Evolutionary conservation across 2,797 vertebrate species (phyloP).

Genomic region (Rhinatrema bivittatum): DNA sequence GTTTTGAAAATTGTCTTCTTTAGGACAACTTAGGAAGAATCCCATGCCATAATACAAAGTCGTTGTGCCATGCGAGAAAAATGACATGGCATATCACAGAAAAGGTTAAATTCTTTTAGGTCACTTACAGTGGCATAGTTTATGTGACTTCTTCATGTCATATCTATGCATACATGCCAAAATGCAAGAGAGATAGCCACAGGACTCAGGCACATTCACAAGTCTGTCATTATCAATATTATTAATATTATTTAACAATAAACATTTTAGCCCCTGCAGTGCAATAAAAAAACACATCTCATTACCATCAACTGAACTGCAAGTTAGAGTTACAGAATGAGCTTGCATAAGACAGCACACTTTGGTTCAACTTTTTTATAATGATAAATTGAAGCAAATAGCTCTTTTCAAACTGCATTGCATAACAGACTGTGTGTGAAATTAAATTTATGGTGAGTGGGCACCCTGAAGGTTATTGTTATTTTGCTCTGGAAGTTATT

Average conservation of each 20-base stretch:
- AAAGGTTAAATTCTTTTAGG: not conserved
- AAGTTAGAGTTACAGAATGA: constrained; percentile 6
- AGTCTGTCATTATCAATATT: fast-evolving
- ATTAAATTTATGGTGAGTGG: constrained; percentile 51
- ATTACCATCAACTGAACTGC: not conserved
- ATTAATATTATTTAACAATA: too few relatives aligned
- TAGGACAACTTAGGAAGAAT: too few relatives aligned
- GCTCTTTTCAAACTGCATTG: constrained; percentile 52
- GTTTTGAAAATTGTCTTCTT: too few relatives aligned
- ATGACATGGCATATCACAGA: not conserved
- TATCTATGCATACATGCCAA: not conserved
- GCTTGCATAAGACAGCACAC: constrained; percentile 9
- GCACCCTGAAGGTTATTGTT: constrained; percentile 39
- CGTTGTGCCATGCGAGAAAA: too few relatives aligned
- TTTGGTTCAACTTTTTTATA: too few relatives aligned
- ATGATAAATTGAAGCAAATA: constrained; percentile 41
- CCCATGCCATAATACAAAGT: too few relatives aligned
- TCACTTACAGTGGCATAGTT: constrained; percentile 11
- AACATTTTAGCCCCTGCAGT: not conserved
- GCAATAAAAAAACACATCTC: not conserved
- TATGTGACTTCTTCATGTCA: not conserved
- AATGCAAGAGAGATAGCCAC: not conserved
- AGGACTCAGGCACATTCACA: not conserved
- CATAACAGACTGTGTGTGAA: constrained; percentile 57
- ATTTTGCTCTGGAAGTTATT: constrained; percentile 34